These are phyloP conservation scores for Coccyzus lansbergi DNA, from an alignment of 2,797 vertebrate species.

Conservation along the genomic window DNA sequence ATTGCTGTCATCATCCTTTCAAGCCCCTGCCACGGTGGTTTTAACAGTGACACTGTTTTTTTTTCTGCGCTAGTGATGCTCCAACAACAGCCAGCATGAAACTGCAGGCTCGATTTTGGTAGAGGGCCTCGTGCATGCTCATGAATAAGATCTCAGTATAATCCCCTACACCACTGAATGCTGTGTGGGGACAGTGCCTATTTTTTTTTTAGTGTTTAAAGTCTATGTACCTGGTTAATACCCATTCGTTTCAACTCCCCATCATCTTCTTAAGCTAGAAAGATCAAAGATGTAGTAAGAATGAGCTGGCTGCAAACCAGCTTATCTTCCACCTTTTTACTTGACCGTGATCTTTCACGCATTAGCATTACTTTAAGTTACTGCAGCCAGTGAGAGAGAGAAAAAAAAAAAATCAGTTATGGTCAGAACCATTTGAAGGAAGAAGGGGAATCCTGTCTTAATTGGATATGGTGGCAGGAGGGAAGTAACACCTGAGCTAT, in stretches of 20 bases:
- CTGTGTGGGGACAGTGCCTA: not conserved
- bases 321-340: conserved; percentile 6
- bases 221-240: not conserved
- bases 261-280: not conserved
- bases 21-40: not conserved
- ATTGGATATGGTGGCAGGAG: not conserved
- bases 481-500: not conserved
- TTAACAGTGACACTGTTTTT: not conserved
- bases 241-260: not conserved
- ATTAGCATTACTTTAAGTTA: not conserved
- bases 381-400: not conserved
- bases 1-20: not conserved
- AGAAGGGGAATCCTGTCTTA: not conserved
- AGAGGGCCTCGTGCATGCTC: not conserved
- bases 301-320: not conserved
- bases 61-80: not conserved
- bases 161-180: not conserved
- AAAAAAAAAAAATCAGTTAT: not conserved
- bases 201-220: not conserved
- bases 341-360: not conserved
- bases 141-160: not conserved
- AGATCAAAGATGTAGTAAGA: not conserved
- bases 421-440: not conserved
- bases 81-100: not conserved
- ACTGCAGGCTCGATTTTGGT: not conserved